phyloP scores from a whole-genome alignment of 1,140 invertebrate species.

The Conus ventricosus region DNA sequence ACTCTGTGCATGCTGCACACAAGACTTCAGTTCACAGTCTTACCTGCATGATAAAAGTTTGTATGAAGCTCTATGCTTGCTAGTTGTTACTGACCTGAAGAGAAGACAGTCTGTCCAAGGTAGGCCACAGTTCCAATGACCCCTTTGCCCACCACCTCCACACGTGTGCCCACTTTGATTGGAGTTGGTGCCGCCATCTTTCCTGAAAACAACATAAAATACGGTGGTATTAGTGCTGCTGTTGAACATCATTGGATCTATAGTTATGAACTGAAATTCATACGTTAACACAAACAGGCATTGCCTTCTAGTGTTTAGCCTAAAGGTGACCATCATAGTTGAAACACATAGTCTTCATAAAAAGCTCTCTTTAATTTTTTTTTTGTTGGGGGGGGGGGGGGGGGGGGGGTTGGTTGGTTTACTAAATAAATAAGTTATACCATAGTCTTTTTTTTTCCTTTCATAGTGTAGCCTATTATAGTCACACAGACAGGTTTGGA shows the following conservation, averaged over 20 bases:
- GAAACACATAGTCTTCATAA: background rate
- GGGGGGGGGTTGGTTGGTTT: too few relatives aligned
- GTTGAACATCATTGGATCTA: background rate
- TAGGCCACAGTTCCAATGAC: constrained; percentile 72
- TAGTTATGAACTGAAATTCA: background rate
- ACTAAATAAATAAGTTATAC: too few relatives aligned
- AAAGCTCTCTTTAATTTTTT: background rate
- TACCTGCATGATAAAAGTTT: too few relatives aligned
- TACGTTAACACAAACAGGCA: background rate
- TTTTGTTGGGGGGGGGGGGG: too few relatives aligned
- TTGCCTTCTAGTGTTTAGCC: too few relatives aligned
- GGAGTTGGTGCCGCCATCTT: constrained; percentile 63
- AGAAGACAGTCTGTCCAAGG: constrained; percentile 81
- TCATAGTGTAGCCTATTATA: too few relatives aligned
- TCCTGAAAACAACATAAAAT: background rate
- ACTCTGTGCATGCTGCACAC: too few relatives aligned
- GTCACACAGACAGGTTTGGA: too few relatives aligned
- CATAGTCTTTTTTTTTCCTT: too few relatives aligned
- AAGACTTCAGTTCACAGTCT: too few relatives aligned
- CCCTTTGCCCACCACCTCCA: constrained; percentile 72
- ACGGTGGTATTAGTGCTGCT: background rate
- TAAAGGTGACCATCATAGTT: background rate
- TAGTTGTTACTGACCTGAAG: constrained; percentile 80
- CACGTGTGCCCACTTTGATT: constrained; percentile 69
- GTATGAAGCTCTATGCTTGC: too few relatives aligned